Evolutionary conservation across 2,888 invertebrate species (phyloP).

Genomic region (Protonemura montana): DNA sequence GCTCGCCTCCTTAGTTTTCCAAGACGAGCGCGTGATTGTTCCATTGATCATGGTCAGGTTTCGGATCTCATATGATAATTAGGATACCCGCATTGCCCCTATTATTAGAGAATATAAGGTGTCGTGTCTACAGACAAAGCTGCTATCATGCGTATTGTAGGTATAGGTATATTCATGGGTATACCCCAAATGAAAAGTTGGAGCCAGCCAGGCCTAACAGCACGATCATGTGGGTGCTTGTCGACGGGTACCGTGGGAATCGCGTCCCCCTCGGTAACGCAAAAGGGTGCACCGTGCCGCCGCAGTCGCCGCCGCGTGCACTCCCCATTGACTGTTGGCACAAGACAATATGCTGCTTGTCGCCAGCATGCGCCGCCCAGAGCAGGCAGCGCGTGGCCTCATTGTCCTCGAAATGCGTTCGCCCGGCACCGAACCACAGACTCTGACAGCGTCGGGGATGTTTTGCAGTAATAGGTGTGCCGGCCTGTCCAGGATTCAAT

Average conservation of each 20-base stretch:
- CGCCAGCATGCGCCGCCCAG: neutral
- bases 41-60: constrained; percentile 34
- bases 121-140: constrained; percentile 20
- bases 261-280: neutral
- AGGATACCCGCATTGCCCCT: constrained; percentile 29
- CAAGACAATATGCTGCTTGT: constrained; percentile 37
- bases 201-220: neutral
- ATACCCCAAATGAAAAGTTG: neutral
- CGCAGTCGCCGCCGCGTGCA: constrained; percentile 26
- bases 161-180: too few species aligned
- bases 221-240: neutral
- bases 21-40: constrained; percentile 24
- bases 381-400: constrained; percentile 1
- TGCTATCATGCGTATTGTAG: constrained; percentile 14
- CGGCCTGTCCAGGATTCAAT: neutral
- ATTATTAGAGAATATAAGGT: constrained; percentile 21
- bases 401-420: neutral
- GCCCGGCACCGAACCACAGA: neutral
- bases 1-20: neutral
- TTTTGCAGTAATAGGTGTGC: neutral
- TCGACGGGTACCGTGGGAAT: constrained; percentile 30
- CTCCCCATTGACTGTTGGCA: constrained; percentile 33
- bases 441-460: neutral
- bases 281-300: neutral
- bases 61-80: constrained; percentile 31